Evolutionary conservation across 2,113 vertebrate genomes (phyloP).

Genomic region (Andinoacara biseriatus): DNA sequence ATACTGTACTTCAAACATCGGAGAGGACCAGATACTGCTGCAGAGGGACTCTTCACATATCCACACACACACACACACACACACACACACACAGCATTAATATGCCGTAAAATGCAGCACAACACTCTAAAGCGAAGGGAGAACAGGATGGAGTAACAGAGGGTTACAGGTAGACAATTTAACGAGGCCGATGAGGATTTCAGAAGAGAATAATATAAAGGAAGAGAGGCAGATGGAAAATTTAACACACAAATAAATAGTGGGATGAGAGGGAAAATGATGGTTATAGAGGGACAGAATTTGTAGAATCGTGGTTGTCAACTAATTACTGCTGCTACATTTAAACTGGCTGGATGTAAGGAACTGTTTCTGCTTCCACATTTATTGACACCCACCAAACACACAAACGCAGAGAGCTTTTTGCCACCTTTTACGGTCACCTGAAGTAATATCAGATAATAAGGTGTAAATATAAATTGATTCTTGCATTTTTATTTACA

Average conservation of each 20-base stretch:
- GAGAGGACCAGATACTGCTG: constrained; percentile 34
- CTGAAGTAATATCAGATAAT: background rate
- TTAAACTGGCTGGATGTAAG: background rate
- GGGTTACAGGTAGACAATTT: constrained; percentile 1
- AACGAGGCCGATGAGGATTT: background rate
- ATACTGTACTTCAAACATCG: constrained; percentile 40
- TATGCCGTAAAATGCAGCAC: constrained; percentile 59
- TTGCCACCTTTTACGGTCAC: background rate
- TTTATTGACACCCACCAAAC: background rate
- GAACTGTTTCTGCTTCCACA: background rate
- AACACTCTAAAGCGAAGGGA: background rate
- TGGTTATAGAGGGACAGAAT: background rate
- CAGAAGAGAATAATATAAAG: background rate
- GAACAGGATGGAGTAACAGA: background rate
- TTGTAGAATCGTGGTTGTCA: background rate
- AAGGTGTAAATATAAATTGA: background rate
- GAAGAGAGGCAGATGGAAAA: background rate
- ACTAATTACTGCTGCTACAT: background rate
- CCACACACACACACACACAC: constrained; percentile 7
- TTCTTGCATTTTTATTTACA: background rate
- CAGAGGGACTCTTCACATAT: constrained; percentile 48
- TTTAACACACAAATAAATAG: constrained; percentile 8
- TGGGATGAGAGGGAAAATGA: background rate
- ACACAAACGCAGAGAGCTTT: background rate
- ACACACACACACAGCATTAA: constrained; percentile 35